These are phyloP conservation scores for Enoplosus armatus DNA, from an alignment of 2,797 vertebrate species.

Conservation along the genomic window DNA sequence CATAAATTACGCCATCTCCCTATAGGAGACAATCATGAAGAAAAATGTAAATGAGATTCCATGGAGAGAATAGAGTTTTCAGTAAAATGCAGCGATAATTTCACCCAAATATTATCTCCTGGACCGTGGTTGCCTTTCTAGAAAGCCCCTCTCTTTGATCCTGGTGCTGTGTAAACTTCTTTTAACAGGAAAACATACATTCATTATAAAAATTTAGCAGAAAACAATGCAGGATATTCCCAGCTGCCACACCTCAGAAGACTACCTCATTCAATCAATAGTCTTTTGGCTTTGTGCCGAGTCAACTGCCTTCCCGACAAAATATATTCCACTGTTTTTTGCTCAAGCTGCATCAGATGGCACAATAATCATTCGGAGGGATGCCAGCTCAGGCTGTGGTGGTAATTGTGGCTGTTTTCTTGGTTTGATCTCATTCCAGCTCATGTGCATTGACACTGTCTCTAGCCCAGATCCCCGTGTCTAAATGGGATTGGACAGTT, in stretches of 20 bases:
- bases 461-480: constrained; percentile 37
- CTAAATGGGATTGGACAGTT: constrained; percentile 59
- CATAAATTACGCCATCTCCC: constrained; percentile 72
- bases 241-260: constrained; percentile 47
- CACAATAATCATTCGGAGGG: constrained; percentile 48
- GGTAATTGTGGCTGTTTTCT: constrained; percentile 61
- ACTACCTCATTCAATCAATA: constrained; percentile 48
- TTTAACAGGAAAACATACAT: constrained; percentile 21
- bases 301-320: constrained; percentile 24
- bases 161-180: constrained; percentile 2
- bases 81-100: constrained; percentile 39
- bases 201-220: background rate
- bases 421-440: constrained; percentile 64
- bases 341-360: constrained; percentile 61
- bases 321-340: constrained; percentile 47
- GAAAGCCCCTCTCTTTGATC: constrained; percentile 41
- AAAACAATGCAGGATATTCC: constrained; percentile 36
- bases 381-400: constrained; percentile 58
- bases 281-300: constrained; percentile 46
- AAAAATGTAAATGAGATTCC: constrained; percentile 68
- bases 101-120: constrained; percentile 36
- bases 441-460: constrained; percentile 53
- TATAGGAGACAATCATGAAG: constrained; percentile 58
- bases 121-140: constrained; percentile 11
- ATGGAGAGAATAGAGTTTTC: constrained; percentile 47